phyloP scores from a whole-genome alignment of 2,113 vertebrate genomes.

The Micronycteris hirsuta region DNA sequence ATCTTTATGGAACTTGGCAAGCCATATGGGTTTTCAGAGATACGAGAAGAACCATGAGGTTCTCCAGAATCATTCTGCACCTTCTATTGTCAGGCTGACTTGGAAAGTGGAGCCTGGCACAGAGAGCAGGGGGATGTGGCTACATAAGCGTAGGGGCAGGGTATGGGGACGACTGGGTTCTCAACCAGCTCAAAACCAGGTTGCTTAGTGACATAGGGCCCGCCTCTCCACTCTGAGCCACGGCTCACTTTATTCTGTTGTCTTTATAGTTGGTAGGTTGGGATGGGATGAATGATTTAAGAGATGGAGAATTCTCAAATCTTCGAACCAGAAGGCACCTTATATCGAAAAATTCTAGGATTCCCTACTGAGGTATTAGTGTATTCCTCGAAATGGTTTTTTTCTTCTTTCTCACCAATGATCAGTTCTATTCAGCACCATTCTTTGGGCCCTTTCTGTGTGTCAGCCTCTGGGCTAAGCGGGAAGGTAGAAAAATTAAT shows the following conservation, averaged over 20 bases:
- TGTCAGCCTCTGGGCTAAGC: not conserved
- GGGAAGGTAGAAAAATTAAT: not conserved
- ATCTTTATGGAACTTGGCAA: slow-evolving; percentile 16
- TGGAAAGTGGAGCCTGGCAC: not conserved
- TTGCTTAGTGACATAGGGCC: not conserved
- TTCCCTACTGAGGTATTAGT: not conserved
- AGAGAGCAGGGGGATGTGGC: not conserved
- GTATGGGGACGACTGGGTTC: not conserved
- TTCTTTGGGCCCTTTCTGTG: slow-evolving; percentile 14
- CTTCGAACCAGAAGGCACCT: not conserved
- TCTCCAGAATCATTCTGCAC: not conserved
- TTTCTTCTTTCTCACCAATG: not conserved
- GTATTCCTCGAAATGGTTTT: not conserved
- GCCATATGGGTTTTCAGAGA: not conserved
- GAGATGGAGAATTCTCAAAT: not conserved
- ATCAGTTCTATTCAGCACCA: not conserved
- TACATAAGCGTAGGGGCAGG: not conserved
- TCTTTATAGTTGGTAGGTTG: not conserved
- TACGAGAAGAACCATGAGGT: not conserved
- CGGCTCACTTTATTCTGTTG: not conserved
- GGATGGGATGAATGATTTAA: not conserved
- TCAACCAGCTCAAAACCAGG: not conserved
- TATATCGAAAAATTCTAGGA: not conserved
- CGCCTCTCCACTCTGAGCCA: not conserved
- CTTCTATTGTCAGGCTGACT: not conserved